Evolutionary conservation across 1,140 invertebrate genomes (phyloP).

Genomic region (Apis cerana): DNA sequence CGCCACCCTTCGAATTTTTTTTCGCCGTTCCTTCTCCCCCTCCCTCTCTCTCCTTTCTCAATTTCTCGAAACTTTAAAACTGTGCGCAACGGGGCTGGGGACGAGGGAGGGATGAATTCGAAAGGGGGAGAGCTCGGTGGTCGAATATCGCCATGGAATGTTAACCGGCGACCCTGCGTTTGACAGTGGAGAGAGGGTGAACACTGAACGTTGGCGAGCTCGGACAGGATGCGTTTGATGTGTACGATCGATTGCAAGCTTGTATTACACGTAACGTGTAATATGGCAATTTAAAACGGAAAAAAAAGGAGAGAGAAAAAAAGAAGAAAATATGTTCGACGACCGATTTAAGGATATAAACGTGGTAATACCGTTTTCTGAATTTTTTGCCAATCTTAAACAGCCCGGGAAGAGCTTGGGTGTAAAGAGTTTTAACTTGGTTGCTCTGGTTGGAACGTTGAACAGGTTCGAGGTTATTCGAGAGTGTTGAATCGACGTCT

Average conservation of each 20-base stretch:
- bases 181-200: neutral
- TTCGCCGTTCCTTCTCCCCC: neutral
- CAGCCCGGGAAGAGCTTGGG: neutral
- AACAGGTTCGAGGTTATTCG: neutral
- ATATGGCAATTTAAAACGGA: too few species aligned
- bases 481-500: slow-evolving; percentile 52
- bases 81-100: neutral
- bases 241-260: too few species aligned
- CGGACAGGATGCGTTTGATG: slow-evolving; percentile 2
- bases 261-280: too few species aligned
- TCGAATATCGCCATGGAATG: neutral
- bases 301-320: too few species aligned
- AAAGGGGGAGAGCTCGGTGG: neutral
- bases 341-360: too few species aligned
- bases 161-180: neutral
- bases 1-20: too few species aligned
- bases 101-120: neutral
- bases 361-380: too few species aligned
- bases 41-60: neutral
- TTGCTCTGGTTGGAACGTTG: neutral
- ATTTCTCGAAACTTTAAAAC: too few species aligned
- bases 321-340: too few species aligned
- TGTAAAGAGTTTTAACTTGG: neutral
- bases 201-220: slow-evolving; percentile 6
- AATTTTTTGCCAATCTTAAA: neutral